These are phyloP conservation scores for Drosophila buzzatii DNA, from an alignment of 2,888 invertebrate genomes.

Conservation along the genomic window DNA sequence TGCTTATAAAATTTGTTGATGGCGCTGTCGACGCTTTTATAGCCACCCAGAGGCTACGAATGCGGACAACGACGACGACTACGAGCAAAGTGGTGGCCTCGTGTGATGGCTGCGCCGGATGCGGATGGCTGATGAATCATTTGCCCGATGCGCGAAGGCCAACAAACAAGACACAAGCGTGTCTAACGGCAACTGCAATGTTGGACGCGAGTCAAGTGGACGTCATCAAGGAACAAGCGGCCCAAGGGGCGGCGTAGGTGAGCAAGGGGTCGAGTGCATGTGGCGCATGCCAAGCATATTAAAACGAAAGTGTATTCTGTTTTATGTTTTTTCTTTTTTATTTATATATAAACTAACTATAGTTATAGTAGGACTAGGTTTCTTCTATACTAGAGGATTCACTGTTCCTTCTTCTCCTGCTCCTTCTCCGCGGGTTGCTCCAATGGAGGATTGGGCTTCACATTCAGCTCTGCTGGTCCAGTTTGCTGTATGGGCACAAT, in stretches of 20 bases:
- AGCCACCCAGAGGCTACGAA: slow-evolving; percentile 29
- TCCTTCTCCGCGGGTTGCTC: slow-evolving; percentile 7
- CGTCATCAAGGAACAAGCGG: slow-evolving; percentile 37
- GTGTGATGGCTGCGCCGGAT: slow-evolving; percentile 48
- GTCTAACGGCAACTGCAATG: slow-evolving; percentile 24
- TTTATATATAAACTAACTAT: slow-evolving; percentile 4
- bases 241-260: neutral
- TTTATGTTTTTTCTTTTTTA: slow-evolving; percentile 15
- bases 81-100: slow-evolving; percentile 44
- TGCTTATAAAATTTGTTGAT: slow-evolving; percentile 61
- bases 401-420: slow-evolving; percentile 10
- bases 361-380: neutral
- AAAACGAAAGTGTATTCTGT: slow-evolving; percentile 33
- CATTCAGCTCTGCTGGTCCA: slow-evolving; percentile 78
- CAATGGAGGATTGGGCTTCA: slow-evolving; percentile 31
- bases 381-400: neutral
- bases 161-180: slow-evolving; percentile 48
- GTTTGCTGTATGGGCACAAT: slow-evolving; percentile 88
- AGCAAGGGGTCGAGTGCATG: slow-evolving; percentile 24
- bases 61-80: slow-evolving; percentile 2
- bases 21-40: slow-evolving; percentile 65
- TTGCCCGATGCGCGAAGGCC: slow-evolving; percentile 69
- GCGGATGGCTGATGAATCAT: slow-evolving; percentile 69
- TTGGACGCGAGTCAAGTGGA: slow-evolving; percentile 55
- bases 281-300: slow-evolving; percentile 38